These are phyloP conservation scores for Tachysurus vachellii DNA, from an alignment of 2,113 vertebrate genomes.

Conservation along the genomic window DNA sequence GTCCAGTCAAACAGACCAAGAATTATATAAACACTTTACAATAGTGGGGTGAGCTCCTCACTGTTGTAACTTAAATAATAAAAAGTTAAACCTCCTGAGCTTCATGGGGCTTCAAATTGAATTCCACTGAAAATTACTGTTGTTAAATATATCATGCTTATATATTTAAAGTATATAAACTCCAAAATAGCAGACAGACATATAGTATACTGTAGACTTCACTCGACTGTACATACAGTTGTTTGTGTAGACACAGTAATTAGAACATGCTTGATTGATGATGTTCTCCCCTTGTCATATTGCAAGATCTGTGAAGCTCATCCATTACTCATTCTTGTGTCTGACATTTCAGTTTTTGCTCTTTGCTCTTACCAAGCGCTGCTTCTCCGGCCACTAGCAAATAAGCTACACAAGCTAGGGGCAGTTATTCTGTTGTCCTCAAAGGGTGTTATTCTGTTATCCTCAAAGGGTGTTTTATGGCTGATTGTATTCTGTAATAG, in stretches of 20 bases:
- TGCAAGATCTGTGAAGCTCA: not conserved
- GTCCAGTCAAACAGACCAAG: not conserved
- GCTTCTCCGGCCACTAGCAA: not conserved
- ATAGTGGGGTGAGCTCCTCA: not conserved
- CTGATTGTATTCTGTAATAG: not conserved
- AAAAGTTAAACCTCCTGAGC: not conserved
- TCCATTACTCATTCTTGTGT: not conserved
- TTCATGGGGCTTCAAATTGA: not conserved
- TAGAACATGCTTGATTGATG: not conserved
- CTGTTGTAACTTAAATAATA: not conserved
- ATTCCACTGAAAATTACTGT: not conserved
- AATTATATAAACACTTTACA: not conserved
- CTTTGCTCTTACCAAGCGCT: not conserved
- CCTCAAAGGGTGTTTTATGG: not conserved
- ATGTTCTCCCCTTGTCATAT: slow-evolving; percentile 14
- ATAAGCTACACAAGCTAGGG: not conserved
- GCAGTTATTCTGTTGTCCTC: not conserved
- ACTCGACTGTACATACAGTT: not conserved
- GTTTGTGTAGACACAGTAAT: not conserved
- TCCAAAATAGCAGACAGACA: not conserved
- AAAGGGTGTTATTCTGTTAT: too few relatives aligned
- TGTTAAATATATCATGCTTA: not conserved
- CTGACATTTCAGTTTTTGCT: not conserved
- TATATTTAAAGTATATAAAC: not conserved
- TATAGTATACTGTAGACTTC: not conserved